Percentiles rank a stretch among this genome's conserved stretches.
Conservation (phyloP, 1,140 invertebrate species). For the Pentalonia nigronervosa region DNA sequence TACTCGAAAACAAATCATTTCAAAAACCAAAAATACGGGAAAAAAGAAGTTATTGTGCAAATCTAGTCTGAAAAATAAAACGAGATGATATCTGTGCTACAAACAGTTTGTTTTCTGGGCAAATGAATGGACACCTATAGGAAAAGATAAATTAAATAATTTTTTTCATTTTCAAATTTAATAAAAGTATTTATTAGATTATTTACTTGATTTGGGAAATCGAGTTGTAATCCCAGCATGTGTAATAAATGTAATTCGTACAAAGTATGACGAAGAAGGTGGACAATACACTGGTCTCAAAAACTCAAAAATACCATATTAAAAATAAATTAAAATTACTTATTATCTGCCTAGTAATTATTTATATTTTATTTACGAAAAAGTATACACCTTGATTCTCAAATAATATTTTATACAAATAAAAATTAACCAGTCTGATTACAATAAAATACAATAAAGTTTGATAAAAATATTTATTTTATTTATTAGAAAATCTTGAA, state of each 20-base stretch:
- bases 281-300: background rate
- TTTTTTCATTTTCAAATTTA: too few species aligned
- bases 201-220: background rate
- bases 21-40: background rate
- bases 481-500: too few species aligned
- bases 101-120: background rate
- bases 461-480: background rate
- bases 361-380: too few species aligned
- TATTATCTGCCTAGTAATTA: too few species aligned
- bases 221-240: background rate
- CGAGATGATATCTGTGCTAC: background rate
- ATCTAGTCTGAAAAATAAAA: background rate
- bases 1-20: slow-evolving; percentile 12
- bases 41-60: background rate
- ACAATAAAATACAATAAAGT: background rate
- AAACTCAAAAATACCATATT: too few species aligned
- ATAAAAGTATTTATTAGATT: too few species aligned
- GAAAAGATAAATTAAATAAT: too few species aligned
- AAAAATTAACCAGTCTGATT: background rate
- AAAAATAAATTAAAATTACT: too few species aligned
- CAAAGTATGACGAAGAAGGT: background rate
- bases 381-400: too few species aligned
- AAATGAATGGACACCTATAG: too few species aligned
- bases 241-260: background rate
- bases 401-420: background rate